Evolutionary conservation across 2,888 invertebrate genomes (phyloP).

Genomic region (Ischnura elegans): DNA sequence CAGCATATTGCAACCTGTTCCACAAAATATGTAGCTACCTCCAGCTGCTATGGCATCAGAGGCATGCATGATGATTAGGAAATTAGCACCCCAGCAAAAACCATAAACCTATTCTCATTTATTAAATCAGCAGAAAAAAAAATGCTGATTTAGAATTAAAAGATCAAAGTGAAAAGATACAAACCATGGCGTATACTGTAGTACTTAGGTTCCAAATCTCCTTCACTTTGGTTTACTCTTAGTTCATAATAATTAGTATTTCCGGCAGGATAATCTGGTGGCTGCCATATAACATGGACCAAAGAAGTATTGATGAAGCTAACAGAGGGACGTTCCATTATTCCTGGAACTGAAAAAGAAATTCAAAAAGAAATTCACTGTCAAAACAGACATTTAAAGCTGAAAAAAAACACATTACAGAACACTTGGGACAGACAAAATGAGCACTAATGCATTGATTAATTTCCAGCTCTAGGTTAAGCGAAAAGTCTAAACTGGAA

Average conservation of each 20-base stretch:
- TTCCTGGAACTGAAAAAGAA: conserved; percentile 73
- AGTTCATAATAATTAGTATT: conserved; percentile 82
- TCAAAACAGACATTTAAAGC: background rate
- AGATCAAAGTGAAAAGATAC: too few species aligned
- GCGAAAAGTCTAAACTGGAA: too few species aligned
- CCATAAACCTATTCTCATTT: too few species aligned
- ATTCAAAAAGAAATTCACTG: background rate
- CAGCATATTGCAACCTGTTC: too few species aligned
- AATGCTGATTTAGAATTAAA: too few species aligned
- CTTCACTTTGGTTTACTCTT: conserved; percentile 73
- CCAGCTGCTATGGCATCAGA: too few species aligned
- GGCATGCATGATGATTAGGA: too few species aligned
- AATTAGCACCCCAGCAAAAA: too few species aligned
- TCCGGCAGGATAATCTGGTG: conserved; percentile 80
- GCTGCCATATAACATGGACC: conserved; percentile 79
- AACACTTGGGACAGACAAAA: background rate
- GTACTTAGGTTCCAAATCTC: conserved; percentile 72
- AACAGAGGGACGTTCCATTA: conserved; percentile 75
- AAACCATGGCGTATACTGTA: conserved; percentile 69
- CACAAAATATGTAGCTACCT: too few species aligned
- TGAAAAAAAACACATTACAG: background rate
- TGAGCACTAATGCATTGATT: background rate
- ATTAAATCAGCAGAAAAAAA: too few species aligned
- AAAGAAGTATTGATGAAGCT: conserved; percentile 78
- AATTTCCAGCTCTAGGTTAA: too few species aligned